Percentiles rank a stretch among this genome's conserved stretches.
phyloP scores from a whole-genome alignment of 2,888 invertebrate species.

The Serripes groenlandicus region DNA sequence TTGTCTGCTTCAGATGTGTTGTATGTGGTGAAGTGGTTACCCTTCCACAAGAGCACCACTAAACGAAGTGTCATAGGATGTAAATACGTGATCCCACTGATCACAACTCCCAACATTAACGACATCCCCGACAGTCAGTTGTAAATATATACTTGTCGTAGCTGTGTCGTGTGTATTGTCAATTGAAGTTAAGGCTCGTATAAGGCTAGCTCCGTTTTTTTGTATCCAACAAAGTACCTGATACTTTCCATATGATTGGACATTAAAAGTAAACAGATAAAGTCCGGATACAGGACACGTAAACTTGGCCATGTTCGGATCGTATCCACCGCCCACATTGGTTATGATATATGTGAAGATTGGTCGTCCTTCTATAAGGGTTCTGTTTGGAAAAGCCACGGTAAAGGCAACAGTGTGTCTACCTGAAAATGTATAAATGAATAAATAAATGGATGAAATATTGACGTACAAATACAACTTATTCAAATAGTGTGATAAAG shows the following conservation, averaged over 20 bases:
- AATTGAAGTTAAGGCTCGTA: neutral
- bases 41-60: no score
- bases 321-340: neutral
- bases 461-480: no score
- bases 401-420: constrained; percentile 12
- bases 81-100: neutral
- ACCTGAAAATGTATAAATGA: no score
- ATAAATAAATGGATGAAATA: no score
- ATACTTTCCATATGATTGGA: neutral
- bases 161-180: neutral
- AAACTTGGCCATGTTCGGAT: neutral
- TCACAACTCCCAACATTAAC: neutral
- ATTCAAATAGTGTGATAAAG: no score
- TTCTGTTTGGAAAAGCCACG: neutral
- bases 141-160: neutral
- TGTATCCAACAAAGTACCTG: neutral
- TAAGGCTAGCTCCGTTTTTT: neutral
- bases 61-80: no score
- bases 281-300: neutral
- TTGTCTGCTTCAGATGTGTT: no score
- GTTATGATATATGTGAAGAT: neutral
- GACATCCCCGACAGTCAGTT: neutral
- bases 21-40: no score
- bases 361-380: neutral
- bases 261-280: neutral